Evolutionary conservation across 1,140 invertebrate species (phyloP).

Genomic region (Pararge aegeria): DNA sequence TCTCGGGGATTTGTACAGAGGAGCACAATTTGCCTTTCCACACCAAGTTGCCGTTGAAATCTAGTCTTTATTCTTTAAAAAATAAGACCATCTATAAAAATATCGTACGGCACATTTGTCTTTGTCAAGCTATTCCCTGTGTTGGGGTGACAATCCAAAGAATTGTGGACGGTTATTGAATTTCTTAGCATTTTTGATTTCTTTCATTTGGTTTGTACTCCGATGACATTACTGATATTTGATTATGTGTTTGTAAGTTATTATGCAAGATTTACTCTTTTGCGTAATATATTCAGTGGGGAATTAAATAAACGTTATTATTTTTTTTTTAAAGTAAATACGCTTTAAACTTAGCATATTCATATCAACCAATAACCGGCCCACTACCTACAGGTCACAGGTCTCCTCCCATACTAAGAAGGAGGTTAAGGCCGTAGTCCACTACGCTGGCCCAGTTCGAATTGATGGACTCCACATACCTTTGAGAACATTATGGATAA

Average conservation of each 20-base stretch:
- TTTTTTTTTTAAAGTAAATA: too few relatives aligned
- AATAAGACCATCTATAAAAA: conserved; percentile 23
- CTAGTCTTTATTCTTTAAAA: conserved; percentile 27
- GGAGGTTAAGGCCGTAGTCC: too few relatives aligned
- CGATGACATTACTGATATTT: conserved; percentile 37
- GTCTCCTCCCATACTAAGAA: too few relatives aligned
- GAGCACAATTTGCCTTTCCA: conserved; percentile 24
- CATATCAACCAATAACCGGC: too few relatives aligned
- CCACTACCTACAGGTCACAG: too few relatives aligned
- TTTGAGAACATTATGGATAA: too few relatives aligned
- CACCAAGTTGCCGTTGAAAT: conserved; percentile 28
- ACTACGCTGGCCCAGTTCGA: too few relatives aligned
- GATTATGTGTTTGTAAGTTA: conserved; percentile 12
- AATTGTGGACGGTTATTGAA: conserved; percentile 71
- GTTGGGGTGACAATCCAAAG: conserved; percentile 70
- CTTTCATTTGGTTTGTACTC: conserved; percentile 49
- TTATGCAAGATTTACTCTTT: conserved; percentile 2
- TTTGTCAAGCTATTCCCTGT: conserved; percentile 43
- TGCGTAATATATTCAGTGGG: background rate
- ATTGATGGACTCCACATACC: too few relatives aligned
- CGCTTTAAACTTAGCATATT: too few relatives aligned
- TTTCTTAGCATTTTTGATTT: conserved; percentile 73
- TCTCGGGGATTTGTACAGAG: conserved; percentile 63
- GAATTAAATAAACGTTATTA: too few relatives aligned
- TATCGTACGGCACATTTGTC: background rate